Evolutionary conservation across 2,797 vertebrate genomes (phyloP), one percentile per base, ranked within the genome.

Genomic region (Thripadectes ignobilis): DNA sequence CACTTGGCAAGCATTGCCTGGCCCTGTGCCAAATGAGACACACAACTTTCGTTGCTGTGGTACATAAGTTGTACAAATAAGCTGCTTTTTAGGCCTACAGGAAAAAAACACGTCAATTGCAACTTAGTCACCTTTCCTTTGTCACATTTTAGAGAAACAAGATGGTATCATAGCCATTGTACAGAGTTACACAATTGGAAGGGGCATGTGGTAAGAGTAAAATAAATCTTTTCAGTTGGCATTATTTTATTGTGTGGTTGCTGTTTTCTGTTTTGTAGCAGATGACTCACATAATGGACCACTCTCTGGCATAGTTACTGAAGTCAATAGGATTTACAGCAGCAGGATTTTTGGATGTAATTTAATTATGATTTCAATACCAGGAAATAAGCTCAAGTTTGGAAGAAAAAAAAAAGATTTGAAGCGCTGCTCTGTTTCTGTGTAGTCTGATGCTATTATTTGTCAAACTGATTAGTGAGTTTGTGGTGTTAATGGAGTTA

Each of bases 331-430:
- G 51, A 69, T 92, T 94, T 92, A 75, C 49, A 88, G 54, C 66
- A 78, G 76, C 48, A 69, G 78, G 63, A 91, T 75, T 95, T 89
- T 88, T 34, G 46, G 36, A 12, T 81, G 32, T 91, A 63, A 88
- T 85, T 89, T 90, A 81, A 91, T 94, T 90, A 61, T 41, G 14
- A 82, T 94, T 95, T 96, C 92, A 95, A 85, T 95, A 82, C 69
- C 76, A 92, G 88, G 92, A 96, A 93, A 78, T 74, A 92, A 92
- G 74, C 66, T 88, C 62, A 73, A 88, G 59, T 92, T 86, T 43
- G n/a, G 38, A 61, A 58, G 26, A 13, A 48, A 82, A 54, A 82
- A 54, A 2, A 51, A 27, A 51, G 15, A 24, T 39, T 9, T 38
- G 1, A 62, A 88, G 32, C 21, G 13, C 55, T 76, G 32, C 41